Conservation (phyloP, 2,113 vertebrate species). For the Macaca mulatta region DNA sequence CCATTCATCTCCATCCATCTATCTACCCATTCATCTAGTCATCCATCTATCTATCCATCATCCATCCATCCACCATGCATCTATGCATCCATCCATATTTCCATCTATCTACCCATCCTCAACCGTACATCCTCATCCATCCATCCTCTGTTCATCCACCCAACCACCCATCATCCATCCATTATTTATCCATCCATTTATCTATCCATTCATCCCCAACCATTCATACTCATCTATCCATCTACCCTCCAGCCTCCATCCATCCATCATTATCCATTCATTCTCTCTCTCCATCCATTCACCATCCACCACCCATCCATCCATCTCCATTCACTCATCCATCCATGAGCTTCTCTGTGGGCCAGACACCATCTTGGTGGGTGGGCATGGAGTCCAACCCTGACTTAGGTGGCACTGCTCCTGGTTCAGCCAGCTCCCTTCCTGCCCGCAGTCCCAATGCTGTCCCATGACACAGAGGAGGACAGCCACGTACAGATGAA, state of each 20-base stretch:
- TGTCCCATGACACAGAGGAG: constrained; percentile 28
- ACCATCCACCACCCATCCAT: background rate
- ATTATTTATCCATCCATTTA: too few species aligned
- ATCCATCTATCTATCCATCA: too few species aligned
- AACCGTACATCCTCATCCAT: background rate
- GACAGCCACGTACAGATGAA: constrained; percentile 51
- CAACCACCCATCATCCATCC: background rate
- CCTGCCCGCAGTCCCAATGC: background rate
- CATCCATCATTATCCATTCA: too few species aligned
- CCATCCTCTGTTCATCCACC: background rate
- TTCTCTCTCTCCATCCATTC: background rate
- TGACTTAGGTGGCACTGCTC: background rate
- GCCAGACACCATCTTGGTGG: background rate
- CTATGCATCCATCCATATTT: too few species aligned
- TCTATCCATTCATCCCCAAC: too few species aligned
- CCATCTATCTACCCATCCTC: too few species aligned
- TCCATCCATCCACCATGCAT: background rate
- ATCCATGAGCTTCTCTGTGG: background rate
- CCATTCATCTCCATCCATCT: too few species aligned
- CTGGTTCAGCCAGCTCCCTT: background rate
- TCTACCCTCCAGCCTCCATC: background rate
- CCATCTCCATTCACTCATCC: background rate
- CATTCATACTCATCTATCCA: background rate
- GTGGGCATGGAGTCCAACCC: background rate
- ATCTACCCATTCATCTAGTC: background rate